These are phyloP conservation scores for Mus spicilegus DNA, from an alignment of 2,113 vertebrate species.

Conservation along the genomic window DNA sequence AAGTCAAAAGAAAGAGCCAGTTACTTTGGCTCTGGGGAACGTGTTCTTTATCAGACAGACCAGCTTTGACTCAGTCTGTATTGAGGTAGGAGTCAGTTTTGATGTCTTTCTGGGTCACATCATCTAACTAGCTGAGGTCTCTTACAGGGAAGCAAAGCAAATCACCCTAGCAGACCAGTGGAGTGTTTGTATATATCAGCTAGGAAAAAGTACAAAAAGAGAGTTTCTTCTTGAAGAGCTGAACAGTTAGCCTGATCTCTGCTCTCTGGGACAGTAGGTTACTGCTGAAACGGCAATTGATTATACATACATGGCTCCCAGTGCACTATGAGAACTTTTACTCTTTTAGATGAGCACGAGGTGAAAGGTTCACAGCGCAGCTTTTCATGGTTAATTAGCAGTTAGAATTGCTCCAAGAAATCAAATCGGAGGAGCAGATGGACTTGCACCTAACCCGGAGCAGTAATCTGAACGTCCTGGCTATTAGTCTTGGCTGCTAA, in stretches of 20 bases:
- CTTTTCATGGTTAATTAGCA: constrained; percentile 77
- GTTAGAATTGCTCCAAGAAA: constrained; percentile 68
- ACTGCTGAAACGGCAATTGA: constrained; percentile 51
- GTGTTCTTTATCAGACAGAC: not conserved
- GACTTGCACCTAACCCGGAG: constrained; percentile 26
- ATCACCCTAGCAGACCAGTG: not conserved
- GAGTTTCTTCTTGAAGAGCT: constrained; percentile 44
- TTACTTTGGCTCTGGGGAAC: not conserved
- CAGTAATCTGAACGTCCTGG: constrained; percentile 51
- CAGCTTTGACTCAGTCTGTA: not conserved
- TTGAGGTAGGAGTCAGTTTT: not conserved
- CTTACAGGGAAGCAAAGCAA: constrained; percentile 1
- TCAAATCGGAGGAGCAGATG: constrained; percentile 66
- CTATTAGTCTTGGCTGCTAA: constrained; percentile 62
- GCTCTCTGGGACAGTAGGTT: constrained; percentile 49
- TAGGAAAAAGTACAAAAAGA: constrained; percentile 39
- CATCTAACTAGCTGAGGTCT: constrained; percentile 34
- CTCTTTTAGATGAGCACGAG: constrained; percentile 47
- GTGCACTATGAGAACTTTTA: constrained; percentile 41
- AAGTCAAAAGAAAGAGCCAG: constrained; percentile 28
- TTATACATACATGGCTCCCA: constrained; percentile 26
- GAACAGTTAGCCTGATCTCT: constrained; percentile 49
- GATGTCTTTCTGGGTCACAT: not conserved
- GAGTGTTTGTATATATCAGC: not conserved
- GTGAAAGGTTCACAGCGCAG: constrained; percentile 68